Percentiles rank a stretch among this genome's conserved stretches.
Evolutionary conservation across 2,888 invertebrate genomes (phyloP).

Genomic region (Pocota personata): DNA sequence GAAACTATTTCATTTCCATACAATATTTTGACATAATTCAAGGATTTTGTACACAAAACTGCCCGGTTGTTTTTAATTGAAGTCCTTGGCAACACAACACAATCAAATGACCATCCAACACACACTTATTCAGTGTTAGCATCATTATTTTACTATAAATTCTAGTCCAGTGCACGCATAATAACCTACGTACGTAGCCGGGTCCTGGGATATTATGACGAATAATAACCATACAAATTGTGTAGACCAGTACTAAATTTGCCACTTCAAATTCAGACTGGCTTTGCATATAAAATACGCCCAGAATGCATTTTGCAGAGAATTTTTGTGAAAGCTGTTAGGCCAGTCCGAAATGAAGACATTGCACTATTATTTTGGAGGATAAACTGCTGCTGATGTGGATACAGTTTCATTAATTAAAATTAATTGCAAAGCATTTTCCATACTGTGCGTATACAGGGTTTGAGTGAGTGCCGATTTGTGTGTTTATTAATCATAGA

Average conservation of each 20-base stretch:
- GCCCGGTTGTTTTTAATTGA: neutral
- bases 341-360: neutral
- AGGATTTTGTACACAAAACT: neutral
- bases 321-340: neutral
- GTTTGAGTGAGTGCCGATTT: too few species aligned
- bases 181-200: neutral
- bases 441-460: too few species aligned
- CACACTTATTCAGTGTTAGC: neutral
- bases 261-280: neutral
- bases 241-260: neutral
- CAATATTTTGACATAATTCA: slow-evolving; percentile 8
- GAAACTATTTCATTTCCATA: slow-evolving; percentile 19
- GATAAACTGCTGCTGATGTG: too few species aligned
- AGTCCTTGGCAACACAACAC: neutral
- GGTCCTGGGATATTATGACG: neutral
- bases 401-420: neutral
- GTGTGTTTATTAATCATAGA: too few species aligned
- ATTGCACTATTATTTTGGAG: neutral
- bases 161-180: slow-evolving; percentile 2
- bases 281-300: neutral
- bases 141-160: slow-evolving; percentile 9
- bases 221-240: neutral
- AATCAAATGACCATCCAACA: neutral
- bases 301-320: neutral
- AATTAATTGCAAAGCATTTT: neutral